Evolutionary conservation across 2,888 invertebrate species (phyloP).

Genomic region (Chloroclystis v-ata): DNA sequence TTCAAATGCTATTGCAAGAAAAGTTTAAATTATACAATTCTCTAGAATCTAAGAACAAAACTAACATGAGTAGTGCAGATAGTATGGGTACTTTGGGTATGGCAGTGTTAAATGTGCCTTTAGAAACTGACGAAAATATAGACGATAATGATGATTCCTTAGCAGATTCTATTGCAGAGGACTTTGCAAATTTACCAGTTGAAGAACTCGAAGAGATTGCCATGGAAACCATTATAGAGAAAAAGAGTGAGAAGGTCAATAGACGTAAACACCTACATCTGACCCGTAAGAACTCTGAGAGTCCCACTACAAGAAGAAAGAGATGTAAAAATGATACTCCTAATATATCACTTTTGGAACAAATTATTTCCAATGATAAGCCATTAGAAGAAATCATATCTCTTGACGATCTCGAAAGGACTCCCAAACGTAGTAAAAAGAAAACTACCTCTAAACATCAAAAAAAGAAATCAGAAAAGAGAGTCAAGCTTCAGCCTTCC

Average conservation of each 20-base stretch:
- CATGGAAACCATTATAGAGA: constrained; percentile 45
- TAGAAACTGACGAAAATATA: constrained; percentile 32
- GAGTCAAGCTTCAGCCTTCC: constrained; percentile 23
- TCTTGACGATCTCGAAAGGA: constrained; percentile 55
- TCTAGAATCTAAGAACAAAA: constrained; percentile 53
- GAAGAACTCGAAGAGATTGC: constrained; percentile 67
- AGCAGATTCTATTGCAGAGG: constrained; percentile 57
- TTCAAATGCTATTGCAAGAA: constrained; percentile 76
- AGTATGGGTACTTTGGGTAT: constrained; percentile 60
- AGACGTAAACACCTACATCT: constrained; percentile 30
- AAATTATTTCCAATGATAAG: constrained; percentile 64
- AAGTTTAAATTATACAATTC: constrained; percentile 77
- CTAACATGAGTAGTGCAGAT: constrained; percentile 28
- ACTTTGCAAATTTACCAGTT: constrained; percentile 61
- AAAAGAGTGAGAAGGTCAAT: constrained; percentile 34
- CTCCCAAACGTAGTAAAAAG: constrained; percentile 37
- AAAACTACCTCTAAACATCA: constrained; percentile 33
- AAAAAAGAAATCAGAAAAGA: constrained; percentile 36
- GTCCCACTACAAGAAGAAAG: constrained; percentile 41
- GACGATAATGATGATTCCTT: constrained; percentile 13
- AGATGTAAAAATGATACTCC: constrained; percentile 45
- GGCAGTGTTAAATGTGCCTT: constrained; percentile 60
- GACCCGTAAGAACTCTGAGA: constrained; percentile 41
- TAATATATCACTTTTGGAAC: constrained; percentile 66
- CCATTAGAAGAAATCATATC: constrained; percentile 67